Evolutionary conservation across 2,113 vertebrate species (phyloP).

Genomic region (Casuarius casuarius): DNA sequence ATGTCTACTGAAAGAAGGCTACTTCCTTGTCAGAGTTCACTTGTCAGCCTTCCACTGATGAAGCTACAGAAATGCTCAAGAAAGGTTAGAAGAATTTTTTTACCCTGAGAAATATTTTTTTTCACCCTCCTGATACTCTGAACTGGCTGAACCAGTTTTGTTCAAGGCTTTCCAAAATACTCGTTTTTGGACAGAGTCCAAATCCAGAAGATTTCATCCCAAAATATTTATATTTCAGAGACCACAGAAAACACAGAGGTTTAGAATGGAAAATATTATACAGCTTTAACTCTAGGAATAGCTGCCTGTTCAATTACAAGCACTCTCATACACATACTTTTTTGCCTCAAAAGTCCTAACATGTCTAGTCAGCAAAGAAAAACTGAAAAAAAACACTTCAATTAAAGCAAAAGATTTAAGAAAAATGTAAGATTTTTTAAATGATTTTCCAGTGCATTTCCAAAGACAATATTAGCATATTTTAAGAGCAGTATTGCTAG

Average conservation of each 20-base stretch:
- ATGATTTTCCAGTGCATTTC: slow-evolving; percentile 44
- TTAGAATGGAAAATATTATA: slow-evolving; percentile 48
- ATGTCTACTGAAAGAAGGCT: slow-evolving; percentile 41
- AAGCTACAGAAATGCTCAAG: slow-evolving; percentile 11
- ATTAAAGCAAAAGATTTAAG: slow-evolving; percentile 29
- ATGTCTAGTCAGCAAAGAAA: slow-evolving; percentile 36
- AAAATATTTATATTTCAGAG: slow-evolving; percentile 55
- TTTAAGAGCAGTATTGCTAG: slow-evolving; percentile 5
- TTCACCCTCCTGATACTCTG: background rate
- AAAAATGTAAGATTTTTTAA: slow-evolving; percentile 45
- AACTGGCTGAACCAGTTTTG: slow-evolving; percentile 38
- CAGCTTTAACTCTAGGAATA: slow-evolving; percentile 12
- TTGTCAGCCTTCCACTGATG: slow-evolving; percentile 42
- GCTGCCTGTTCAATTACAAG: background rate
- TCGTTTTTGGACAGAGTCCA: slow-evolving; percentile 49
- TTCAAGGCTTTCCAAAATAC: slow-evolving; percentile 43
- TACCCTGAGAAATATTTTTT: background rate
- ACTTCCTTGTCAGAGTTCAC: slow-evolving; percentile 49
- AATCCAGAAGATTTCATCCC: slow-evolving; percentile 18
- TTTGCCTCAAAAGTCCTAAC: slow-evolving; percentile 35
- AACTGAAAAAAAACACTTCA: background rate
- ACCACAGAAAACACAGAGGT: slow-evolving; percentile 41
- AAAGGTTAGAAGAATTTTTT: background rate
- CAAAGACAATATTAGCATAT: slow-evolving; percentile 64
- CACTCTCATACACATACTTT: background rate